Evolutionary conservation across 2,797 vertebrate genomes (phyloP).

Genomic region (Hydrophis major): DNA sequence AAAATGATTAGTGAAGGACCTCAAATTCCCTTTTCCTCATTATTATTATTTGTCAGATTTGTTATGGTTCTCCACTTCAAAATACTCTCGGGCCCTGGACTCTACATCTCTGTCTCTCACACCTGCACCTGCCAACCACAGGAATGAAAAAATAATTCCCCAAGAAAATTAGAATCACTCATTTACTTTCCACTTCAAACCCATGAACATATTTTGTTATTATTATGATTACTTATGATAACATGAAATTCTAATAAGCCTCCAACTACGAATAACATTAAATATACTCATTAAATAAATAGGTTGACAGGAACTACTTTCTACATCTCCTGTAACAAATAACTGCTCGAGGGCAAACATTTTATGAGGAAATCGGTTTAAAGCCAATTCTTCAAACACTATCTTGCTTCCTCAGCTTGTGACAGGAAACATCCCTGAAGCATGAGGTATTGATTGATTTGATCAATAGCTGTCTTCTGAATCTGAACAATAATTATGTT

Average conservation of each 20-base stretch:
- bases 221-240: neutral
- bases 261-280: neutral
- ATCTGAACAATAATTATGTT: conserved; percentile 42
- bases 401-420: neutral
- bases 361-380: conserved; percentile 16
- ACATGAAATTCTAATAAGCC: neutral
- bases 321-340: conserved; percentile 14
- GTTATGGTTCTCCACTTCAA: neutral
- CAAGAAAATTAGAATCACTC: neutral
- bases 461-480: conserved; percentile 44
- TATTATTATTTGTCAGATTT: neutral
- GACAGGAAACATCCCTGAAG: conserved; percentile 1
- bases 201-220: neutral
- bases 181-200: neutral
- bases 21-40: neutral
- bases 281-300: neutral
- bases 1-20: neutral
- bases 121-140: neutral
- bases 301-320: neutral
- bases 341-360: neutral
- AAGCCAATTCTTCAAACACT: conserved; percentile 19
- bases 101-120: neutral
- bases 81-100: neutral
- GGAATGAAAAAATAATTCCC: neutral
- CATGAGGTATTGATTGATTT: conserved; percentile 1